Conservation (phyloP, 2,113 vertebrate genomes). For the Petromus typicus region DNA sequence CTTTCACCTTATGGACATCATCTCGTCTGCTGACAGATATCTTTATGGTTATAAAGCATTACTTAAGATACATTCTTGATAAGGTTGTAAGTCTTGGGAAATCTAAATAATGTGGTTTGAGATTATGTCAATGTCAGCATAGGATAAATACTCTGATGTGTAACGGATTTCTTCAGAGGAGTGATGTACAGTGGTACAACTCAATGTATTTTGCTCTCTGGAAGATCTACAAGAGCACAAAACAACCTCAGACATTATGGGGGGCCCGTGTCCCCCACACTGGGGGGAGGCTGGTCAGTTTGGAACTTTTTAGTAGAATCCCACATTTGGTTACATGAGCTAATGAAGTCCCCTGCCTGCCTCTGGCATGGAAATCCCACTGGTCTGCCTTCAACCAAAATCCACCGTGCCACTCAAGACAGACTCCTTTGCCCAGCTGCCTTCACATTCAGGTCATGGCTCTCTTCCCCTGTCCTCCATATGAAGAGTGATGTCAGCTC, state of each 20-base stretch:
- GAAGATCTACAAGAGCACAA: not conserved
- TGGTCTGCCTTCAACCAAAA: not conserved
- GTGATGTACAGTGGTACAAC: not conserved
- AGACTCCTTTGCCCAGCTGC: not conserved
- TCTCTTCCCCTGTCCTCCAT: not conserved
- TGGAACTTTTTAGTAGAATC: accelerated
- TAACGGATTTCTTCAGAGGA: not conserved
- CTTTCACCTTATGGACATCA: not conserved
- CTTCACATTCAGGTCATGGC: not conserved
- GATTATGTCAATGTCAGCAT: not conserved
- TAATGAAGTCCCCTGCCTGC: not conserved
- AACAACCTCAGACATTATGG: not conserved
- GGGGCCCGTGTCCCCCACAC: not conserved
- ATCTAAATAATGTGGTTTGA: not conserved
- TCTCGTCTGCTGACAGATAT: not conserved
- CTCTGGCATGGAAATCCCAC: not conserved
- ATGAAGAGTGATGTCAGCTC: not conserved
- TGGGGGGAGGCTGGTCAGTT: not conserved
- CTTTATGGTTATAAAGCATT: not conserved
- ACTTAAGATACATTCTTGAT: not conserved
- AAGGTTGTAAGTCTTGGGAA: conserved; percentile 33
- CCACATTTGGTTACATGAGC: not conserved
- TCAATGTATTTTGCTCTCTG: not conserved
- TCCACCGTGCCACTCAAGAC: not conserved
- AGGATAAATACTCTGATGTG: conserved; percentile 17